Conservation (phyloP, 2,888 invertebrate species). For the Adela reaumurella region DNA sequence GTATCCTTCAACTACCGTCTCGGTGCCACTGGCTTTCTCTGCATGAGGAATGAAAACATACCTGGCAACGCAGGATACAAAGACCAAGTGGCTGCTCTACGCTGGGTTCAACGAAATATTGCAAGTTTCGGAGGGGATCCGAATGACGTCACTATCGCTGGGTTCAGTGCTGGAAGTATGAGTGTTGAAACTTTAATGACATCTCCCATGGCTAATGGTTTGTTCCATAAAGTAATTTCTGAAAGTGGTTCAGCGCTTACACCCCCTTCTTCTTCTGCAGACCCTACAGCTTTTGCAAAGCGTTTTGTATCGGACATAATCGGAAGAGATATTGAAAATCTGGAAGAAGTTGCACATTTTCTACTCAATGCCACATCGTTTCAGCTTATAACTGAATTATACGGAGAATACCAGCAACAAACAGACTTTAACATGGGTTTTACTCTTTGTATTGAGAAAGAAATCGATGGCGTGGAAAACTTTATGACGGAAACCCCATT, state of each 20-base stretch:
- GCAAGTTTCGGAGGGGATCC: conserved; percentile 1
- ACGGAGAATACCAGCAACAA: conserved; percentile 16
- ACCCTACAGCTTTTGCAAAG: neutral
- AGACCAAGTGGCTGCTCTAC: conserved; percentile 4
- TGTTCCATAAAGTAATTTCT: conserved; percentile 2
- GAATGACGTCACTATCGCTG: conserved; percentile 2
- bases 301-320: neutral
- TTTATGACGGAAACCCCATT: conserved; percentile 15
- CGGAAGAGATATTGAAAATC: conserved; percentile 5
- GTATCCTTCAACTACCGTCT: conserved; percentile 5
- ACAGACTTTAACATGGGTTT: conserved; percentile 21
- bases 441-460: conserved; percentile 20
- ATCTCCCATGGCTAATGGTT: neutral
- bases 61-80: conserved; percentile 5
- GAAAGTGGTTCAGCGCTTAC: conserved; percentile 2
- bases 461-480: conserved; percentile 7
- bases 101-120: conserved; percentile 7
- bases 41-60: conserved; percentile 2
- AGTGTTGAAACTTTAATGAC: conserved; percentile 1
- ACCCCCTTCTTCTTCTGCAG: neutral
- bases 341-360: conserved; percentile 11
- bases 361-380: conserved; percentile 14
- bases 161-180: conserved; percentile 2
- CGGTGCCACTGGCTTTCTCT: conserved; percentile 5
- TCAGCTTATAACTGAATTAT: conserved; percentile 14